Base-by-base conservation (phyloP, 2,797 vertebrate genomes). In the Sebastiscus albofasciatus region DNA sequence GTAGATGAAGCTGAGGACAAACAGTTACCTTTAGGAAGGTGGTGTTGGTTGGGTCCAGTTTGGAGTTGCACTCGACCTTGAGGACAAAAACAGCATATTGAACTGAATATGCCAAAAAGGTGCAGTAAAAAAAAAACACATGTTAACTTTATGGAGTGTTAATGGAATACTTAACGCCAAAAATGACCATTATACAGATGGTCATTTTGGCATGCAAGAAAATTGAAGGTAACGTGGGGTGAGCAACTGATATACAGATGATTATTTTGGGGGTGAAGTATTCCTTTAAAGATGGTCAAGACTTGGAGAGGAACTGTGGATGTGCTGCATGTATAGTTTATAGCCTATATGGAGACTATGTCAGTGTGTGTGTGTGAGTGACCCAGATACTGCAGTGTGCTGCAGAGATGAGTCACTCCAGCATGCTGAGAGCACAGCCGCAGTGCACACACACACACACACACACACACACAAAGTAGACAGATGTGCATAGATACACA, bases 21-120 rank as follows among this genome's bases (percentile, higher is more conserved):
- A 29, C 3, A 9, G 10, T 77, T 95, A 98, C 98, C 98, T 99
- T 99, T 61, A 99, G 95, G 94, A 99, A 99, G 20, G 98, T 99
- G 46, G 98, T 99, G 89, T 96, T 97, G 88, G 97, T 99, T 0
- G 98, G 98, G 90, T 99, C 98, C 95, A 99, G 96, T 84, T 99
- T 99, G 88, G 98, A 99, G 94, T 99, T 99, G 83, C 98, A 99
- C 81, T 99, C 98, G 9, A 99, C 98, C 98, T 99, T 80, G 0
- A 36, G 64, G 3, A 68, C 9, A 88, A 75, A 58, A 79, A 54
- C 13, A 84, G 14, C 22, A 81, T 2, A n/a, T 70, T 82, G 42
- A 82, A 27, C 1, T 49, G 4, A 74, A 60, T 18, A 5, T 22
- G 16, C 4, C 8, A 16, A 54, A 79, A 18, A 27, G 20, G 4